Conservation (phyloP, 2,888 invertebrate genomes). For the Campoplex nolae region DNA sequence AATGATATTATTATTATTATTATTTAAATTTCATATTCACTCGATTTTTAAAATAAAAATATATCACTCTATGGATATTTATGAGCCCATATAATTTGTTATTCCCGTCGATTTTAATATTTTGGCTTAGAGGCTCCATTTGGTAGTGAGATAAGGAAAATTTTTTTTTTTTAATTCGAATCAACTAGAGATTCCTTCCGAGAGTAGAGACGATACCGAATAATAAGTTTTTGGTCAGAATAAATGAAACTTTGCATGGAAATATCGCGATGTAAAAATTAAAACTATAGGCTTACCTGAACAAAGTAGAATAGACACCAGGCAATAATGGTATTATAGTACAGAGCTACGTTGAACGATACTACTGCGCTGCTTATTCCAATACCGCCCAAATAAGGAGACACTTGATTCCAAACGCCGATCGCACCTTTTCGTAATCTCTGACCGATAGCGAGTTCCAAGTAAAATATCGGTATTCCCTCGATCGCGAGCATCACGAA, state of each 20-base stretch:
- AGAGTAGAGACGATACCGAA: no score
- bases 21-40: no score
- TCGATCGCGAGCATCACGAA: constrained; percentile 97
- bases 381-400: constrained; percentile 94
- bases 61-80: no score
- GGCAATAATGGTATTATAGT: constrained; percentile 99
- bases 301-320: constrained; percentile 98
- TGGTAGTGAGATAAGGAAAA: no score
- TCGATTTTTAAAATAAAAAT: no score
- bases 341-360: constrained; percentile 97
- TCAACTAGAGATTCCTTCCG: no score
- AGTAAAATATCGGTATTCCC: constrained; percentile 97
- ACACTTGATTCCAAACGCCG: constrained; percentile 97
- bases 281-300: constrained; percentile 85
- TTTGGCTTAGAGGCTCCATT: no score
- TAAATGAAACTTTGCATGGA: background rate
- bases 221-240: background rate
- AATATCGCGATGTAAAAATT: background rate
- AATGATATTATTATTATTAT: no score
- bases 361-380: constrained; percentile 98
- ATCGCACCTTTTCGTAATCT: constrained; percentile 96
- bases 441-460: constrained; percentile 98
- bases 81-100: no score
- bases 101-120: no score
- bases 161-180: no score